Evolutionary conservation across 2,113 vertebrate genomes (phyloP).

Genomic region (Ictidomys tridecemlineatus): DNA sequence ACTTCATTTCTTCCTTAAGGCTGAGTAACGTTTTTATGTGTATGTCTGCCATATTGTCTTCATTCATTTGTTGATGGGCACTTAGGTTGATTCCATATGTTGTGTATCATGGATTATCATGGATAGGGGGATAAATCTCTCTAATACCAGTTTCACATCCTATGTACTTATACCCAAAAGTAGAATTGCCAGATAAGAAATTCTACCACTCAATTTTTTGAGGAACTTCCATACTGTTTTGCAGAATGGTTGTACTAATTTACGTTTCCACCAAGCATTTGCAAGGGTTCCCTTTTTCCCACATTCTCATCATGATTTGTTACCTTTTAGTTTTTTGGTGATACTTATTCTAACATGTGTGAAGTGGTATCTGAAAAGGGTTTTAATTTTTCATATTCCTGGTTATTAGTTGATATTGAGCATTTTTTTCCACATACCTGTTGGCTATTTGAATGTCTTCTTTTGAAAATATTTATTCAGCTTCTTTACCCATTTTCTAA

Average conservation of each 20-base stretch:
- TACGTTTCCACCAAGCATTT: too few species aligned
- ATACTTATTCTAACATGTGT: not conserved
- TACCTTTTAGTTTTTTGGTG: not conserved
- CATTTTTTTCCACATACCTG: not conserved
- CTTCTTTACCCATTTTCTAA: not conserved
- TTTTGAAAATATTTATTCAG: not conserved
- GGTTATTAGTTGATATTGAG: not conserved
- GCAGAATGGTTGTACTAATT: too few species aligned
- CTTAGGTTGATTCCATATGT: too few species aligned
- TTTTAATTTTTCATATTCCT: not conserved
- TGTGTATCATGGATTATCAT: not conserved
- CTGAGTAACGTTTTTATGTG: not conserved
- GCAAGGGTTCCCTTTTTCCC: not conserved
- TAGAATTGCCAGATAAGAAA: too few species aligned
- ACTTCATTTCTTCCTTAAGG: not conserved
- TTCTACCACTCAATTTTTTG: too few species aligned
- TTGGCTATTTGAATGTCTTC: too few species aligned
- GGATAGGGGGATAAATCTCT: not conserved
- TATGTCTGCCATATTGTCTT: not conserved
- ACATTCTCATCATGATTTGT: not conserved
- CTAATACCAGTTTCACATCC: too few species aligned
- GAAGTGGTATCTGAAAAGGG: not conserved
- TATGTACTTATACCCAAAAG: too few species aligned
- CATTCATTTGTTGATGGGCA: too few species aligned
- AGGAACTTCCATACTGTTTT: not conserved